Percentiles rank a stretch among this genome's conserved stretches.
phyloP scores from a whole-genome alignment of 2,888 invertebrate species.

The Hydrotaea diabolus region DNA sequence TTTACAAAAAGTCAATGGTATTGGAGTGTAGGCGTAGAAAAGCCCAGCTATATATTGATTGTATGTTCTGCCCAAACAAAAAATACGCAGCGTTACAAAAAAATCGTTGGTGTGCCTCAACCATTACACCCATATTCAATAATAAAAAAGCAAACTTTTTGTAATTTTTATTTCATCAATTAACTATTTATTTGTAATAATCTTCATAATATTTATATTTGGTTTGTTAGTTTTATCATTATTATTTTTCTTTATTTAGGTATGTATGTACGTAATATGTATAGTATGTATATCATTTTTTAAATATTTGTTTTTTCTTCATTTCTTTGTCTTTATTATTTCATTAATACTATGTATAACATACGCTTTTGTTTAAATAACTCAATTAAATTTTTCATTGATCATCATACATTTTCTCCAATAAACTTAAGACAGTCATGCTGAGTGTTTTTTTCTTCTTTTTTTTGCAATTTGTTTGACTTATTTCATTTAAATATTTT shows the following conservation, averaged over 20 bases:
- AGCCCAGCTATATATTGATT: too few relatives aligned
- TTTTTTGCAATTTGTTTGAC: constrained; percentile 35
- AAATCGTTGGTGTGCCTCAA: too few relatives aligned
- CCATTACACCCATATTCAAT: too few relatives aligned
- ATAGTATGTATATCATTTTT: constrained; percentile 59
- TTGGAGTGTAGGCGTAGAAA: too few relatives aligned
- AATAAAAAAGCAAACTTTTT: too few relatives aligned
- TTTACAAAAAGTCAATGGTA: too few relatives aligned
- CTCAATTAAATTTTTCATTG: constrained; percentile 37
- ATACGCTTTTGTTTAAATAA: constrained; percentile 67
- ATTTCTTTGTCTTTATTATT: constrained; percentile 43
- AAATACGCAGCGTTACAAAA: too few relatives aligned
- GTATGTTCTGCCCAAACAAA: too few relatives aligned
- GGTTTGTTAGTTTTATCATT: constrained; percentile 17
- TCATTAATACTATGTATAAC: constrained; percentile 72
- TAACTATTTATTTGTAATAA: constrained; percentile 74
- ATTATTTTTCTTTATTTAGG: constrained; percentile 73
- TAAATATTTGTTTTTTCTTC: constrained; percentile 46
- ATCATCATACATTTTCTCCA: constrained; percentile 19
- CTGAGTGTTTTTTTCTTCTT: constrained; percentile 54
- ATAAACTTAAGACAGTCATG: constrained; percentile 57
- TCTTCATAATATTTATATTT: constrained; percentile 67
- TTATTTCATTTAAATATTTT: constrained; percentile 53
- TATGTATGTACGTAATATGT: constrained; percentile 69
- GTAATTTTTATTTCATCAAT: constrained; percentile 77